A percentile compares a stretch with the other conserved stretches of the same genome.
Conservation (phyloP, 2,797 vertebrate genomes). For the Coranthus polyacanthus region DNA sequence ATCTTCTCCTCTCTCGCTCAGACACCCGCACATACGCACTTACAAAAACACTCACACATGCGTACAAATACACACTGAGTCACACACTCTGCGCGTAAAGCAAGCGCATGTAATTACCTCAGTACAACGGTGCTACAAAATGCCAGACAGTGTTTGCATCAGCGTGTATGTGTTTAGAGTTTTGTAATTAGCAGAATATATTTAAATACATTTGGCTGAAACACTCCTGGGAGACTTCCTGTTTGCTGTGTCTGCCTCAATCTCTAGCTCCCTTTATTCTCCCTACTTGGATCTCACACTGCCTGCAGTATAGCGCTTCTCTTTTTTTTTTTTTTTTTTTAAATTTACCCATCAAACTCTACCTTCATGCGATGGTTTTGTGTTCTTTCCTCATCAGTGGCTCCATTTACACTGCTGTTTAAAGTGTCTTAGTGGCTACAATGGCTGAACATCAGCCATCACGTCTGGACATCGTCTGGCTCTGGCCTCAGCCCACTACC, state of each 20-base stretch:
- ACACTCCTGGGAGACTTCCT: conserved; percentile 78
- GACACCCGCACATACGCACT: conserved; percentile 43
- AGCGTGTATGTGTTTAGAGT: conserved; percentile 82
- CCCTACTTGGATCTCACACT: conserved; percentile 44
- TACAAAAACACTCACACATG: conserved; percentile 37
- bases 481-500: conserved; percentile 11
- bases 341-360: conserved; percentile 71
- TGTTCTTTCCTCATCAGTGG: conserved; percentile 63
- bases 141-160: conserved; percentile 80
- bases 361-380: conserved; percentile 58
- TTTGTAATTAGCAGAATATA: conserved; percentile 88
- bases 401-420: conserved; percentile 45
- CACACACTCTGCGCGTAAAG: conserved; percentile 48
- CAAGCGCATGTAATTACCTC: conserved; percentile 74
- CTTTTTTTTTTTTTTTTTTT: conserved; percentile 63
- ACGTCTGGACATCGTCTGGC: conserved; percentile 23
- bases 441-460: conserved; percentile 24
- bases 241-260: conserved; percentile 76
- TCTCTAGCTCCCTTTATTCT: conserved; percentile 73
- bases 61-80: conserved; percentile 42
- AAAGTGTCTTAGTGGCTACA: conserved; percentile 45
- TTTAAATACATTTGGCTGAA: conserved; percentile 86
- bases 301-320: conserved; percentile 53
- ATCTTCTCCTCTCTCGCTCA: conserved; percentile 60
- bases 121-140: conserved; percentile 78